These are phyloP conservation scores for Trinorchestia longiramus DNA, from an alignment of 1,140 invertebrate species.

Conservation along the genomic window DNA sequence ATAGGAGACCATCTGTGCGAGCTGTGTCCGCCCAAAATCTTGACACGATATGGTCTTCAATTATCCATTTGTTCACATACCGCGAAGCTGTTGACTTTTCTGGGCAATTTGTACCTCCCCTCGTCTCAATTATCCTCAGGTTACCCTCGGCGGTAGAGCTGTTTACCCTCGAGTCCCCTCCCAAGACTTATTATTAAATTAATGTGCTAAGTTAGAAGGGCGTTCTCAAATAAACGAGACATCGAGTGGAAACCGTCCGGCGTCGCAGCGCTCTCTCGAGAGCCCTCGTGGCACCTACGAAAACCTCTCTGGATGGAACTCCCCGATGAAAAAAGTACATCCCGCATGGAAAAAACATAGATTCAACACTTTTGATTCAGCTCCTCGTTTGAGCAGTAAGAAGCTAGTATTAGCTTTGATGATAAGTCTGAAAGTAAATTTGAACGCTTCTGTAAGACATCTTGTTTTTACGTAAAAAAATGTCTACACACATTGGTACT, in stretches of 20 bases:
- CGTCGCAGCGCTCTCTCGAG: conserved; percentile 26
- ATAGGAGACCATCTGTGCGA: not conserved
- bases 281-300: not conserved
- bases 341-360: not conserved
- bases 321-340: not conserved
- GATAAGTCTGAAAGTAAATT: not conserved
- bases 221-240: conserved; percentile 54
- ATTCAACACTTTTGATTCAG: not conserved
- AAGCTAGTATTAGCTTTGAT: not conserved
- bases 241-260: conserved; percentile 47
- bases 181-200: conserved; percentile 55
- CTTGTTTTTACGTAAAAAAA: not conserved
- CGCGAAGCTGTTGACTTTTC: conserved; percentile 52
- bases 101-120: conserved; percentile 52
- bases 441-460: not conserved
- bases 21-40: not conserved
- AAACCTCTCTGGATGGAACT: not conserved
- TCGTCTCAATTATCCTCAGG: conserved; percentile 52
- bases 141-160: conserved; percentile 52
- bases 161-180: conserved; percentile 54
- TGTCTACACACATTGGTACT: not conserved
- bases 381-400: not conserved
- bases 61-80: conserved; percentile 54
- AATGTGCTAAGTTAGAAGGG: conserved; percentile 55
- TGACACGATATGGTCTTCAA: conserved; percentile 30